Percentiles rank a stretch among this genome's conserved stretches.
phyloP scores from a whole-genome alignment of 2,888 invertebrate genomes.

The Cylindroiulus punctatus region DNA sequence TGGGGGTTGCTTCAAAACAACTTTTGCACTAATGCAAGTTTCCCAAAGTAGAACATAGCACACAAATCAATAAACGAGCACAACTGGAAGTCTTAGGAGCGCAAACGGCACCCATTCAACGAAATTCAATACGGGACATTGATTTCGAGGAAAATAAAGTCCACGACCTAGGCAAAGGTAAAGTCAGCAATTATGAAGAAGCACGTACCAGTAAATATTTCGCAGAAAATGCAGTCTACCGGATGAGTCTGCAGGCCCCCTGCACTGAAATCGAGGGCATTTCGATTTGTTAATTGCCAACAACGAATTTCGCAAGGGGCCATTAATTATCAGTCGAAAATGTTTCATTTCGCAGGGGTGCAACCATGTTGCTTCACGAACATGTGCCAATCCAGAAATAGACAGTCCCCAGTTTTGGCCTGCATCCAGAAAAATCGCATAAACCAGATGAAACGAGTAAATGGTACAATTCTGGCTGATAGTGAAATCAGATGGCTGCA shows the following conservation, averaged over 20 bases:
- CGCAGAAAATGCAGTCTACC: not conserved
- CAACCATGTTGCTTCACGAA: not conserved
- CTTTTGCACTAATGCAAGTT: not conserved
- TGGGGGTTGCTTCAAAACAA: not conserved
- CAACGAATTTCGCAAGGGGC: not conserved
- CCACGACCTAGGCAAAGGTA: not conserved
- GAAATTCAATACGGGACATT: not conserved
- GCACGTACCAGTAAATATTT: not conserved
- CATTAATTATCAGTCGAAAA: not conserved
- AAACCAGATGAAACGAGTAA: not conserved
- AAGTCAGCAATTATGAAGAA: not conserved
- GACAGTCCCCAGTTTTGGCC: not conserved
- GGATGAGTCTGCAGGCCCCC: not conserved
- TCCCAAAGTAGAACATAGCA: not conserved
- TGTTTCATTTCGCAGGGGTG: not conserved
- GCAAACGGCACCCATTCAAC: not conserved
- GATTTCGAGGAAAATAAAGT: not conserved
- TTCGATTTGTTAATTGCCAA: not conserved
- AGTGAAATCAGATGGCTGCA: too few relatives aligned
- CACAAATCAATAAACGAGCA: not conserved
- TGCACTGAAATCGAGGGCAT: not conserved
- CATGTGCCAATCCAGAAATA: constrained; percentile 19
- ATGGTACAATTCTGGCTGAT: not conserved
- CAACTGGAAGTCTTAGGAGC: not conserved
- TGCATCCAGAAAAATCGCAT: not conserved